These are phyloP conservation scores for Polyommatus iphigenia DNA, from an alignment of 2,888 invertebrate genomes.

Conservation along the genomic window DNA sequence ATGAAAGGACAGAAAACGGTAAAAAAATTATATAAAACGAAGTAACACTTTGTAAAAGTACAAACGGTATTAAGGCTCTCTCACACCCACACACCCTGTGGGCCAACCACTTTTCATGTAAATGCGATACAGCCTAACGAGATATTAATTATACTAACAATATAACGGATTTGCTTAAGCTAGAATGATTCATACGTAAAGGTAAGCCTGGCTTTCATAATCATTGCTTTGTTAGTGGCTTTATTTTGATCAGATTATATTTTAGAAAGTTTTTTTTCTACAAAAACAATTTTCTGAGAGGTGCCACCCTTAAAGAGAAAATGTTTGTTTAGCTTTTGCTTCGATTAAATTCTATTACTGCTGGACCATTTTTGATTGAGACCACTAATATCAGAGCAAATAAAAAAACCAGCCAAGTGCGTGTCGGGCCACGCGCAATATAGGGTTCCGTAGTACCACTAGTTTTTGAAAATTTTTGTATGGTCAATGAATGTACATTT, in stretches of 20 bases:
- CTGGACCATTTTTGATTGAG: background rate
- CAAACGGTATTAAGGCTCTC: background rate
- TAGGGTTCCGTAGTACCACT: no score
- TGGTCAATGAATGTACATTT: no score
- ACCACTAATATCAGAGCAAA: no score
- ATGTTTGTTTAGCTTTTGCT: background rate
- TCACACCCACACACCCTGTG: background rate
- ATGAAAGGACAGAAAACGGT: no score
- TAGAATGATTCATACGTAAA: background rate
- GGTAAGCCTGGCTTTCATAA: background rate
- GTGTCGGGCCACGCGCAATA: no score
- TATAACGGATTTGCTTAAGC: background rate
- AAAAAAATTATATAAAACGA: background rate
- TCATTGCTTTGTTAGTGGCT: background rate
- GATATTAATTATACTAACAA: constrained; percentile 10
- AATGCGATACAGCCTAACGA: background rate
- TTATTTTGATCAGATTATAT: background rate
- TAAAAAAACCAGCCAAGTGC: no score
- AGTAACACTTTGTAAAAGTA: background rate
- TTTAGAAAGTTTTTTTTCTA: background rate
- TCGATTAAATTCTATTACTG: background rate
- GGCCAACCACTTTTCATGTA: background rate
- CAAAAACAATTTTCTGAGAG: background rate
- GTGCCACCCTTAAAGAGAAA: background rate
- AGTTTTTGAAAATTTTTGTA: no score